Evolutionary conservation across 2,113 vertebrate species (phyloP).

Genomic region (Bubalus kerabau): DNA sequence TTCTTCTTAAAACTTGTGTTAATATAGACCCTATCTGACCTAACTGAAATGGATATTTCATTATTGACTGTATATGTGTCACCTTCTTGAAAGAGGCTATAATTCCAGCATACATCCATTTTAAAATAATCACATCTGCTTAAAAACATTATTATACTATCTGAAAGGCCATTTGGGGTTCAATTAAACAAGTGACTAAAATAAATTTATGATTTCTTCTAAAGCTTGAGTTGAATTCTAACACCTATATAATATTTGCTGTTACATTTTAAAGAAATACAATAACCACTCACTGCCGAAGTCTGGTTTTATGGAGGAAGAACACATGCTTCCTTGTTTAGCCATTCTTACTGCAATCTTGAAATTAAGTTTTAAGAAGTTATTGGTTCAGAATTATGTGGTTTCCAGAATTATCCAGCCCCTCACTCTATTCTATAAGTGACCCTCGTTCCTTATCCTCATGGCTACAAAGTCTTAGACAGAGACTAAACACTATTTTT

Average conservation of each 20-base stretch:
- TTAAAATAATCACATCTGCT: not conserved
- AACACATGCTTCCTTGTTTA: conserved; percentile 30
- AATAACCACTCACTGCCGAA: not conserved
- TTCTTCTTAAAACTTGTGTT: not conserved
- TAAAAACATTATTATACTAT: not conserved
- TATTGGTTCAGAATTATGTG: not conserved
- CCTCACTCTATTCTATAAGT: not conserved
- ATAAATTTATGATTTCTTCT: not conserved
- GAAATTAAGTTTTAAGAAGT: conserved; percentile 25
- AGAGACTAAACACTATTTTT: not conserved
- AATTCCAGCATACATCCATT: not conserved
- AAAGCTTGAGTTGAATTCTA: not conserved
- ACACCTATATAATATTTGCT: not conserved
- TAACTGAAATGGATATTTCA: not conserved
- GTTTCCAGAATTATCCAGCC: not conserved
- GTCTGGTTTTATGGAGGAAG: not conserved
- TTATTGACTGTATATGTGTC: not conserved
- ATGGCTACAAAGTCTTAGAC: not conserved
- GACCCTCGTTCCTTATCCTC: not conserved
- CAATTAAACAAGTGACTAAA: not conserved
- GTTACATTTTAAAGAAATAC: not conserved
- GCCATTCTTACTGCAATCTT: not conserved
- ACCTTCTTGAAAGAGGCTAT: not conserved
- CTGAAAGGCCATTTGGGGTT: not conserved
- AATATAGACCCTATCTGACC: not conserved